Evolutionary conservation across 2,113 vertebrate species (phyloP).

Genomic region (Himantopus leucocephalus): DNA sequence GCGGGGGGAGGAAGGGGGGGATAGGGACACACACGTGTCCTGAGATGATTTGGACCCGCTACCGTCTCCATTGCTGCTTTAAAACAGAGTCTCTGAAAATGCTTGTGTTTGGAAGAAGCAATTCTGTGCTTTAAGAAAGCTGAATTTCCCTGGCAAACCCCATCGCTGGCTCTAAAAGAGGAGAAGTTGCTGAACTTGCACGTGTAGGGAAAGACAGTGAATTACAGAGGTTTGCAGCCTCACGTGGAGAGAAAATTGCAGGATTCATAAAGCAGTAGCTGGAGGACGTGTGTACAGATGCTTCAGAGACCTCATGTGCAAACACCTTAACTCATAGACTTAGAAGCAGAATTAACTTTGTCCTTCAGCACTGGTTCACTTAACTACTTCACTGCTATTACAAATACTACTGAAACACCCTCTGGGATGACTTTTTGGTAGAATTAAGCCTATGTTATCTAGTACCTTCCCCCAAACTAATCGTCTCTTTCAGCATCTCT

Average conservation of each 20-base stretch:
- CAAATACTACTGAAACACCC: not conserved
- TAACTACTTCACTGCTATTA: not conserved
- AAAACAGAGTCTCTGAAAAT: not conserved
- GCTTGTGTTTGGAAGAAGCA: constrained; percentile 4
- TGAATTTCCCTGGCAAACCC: not conserved
- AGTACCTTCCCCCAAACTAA: not conserved
- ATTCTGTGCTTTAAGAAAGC: not conserved
- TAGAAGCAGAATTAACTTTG: constrained; percentile 8
- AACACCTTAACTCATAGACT: not conserved
- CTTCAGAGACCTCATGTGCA: constrained; percentile 29
- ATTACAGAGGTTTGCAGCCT: constrained; percentile 14
- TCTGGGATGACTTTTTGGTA: not conserved
- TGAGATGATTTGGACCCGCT: not conserved
- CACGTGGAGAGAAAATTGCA: constrained; percentile 2
- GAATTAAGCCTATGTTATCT: not conserved
- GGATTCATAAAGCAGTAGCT: constrained; percentile 44
- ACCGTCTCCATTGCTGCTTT: not conserved
- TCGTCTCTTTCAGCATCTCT: not conserved
- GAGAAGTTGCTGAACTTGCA: not conserved
- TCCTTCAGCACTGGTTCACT: not conserved
- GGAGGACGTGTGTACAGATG: not conserved
- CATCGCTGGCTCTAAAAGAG: not conserved
- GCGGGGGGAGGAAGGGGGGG: too few relatives aligned
- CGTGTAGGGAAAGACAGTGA: not conserved
- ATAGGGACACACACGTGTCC: not conserved